These are phyloP conservation scores for Mormyrops boulengeri DNA, from an alignment of 2,797 vertebrate genomes.

Conservation along the genomic window DNA sequence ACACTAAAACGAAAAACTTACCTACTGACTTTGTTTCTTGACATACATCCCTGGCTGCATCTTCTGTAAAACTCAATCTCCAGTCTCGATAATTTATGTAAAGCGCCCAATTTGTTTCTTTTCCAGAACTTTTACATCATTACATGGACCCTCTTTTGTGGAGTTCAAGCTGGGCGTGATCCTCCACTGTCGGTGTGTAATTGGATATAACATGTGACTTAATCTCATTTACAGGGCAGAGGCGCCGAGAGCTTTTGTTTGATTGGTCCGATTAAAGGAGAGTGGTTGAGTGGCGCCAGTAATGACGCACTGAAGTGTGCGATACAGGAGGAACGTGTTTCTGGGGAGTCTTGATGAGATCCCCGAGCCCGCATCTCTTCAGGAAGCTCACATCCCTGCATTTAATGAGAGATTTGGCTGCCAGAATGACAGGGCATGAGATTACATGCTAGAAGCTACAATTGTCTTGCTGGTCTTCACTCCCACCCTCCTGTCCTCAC, in stretches of 20 bases:
- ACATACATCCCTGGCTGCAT: neutral
- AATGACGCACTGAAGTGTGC: neutral
- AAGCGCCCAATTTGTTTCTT: neutral
- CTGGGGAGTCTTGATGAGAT: neutral
- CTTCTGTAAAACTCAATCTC: neutral
- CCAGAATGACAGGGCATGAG: neutral
- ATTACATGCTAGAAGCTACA: neutral
- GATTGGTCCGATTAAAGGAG: neutral
- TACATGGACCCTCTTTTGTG: neutral
- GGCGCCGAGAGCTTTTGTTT: neutral
- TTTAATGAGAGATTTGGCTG: slow-evolving; percentile 7
- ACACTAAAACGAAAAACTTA: neutral
- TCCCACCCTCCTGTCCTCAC: neutral
- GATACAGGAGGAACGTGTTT: neutral
- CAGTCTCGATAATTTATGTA: neutral
- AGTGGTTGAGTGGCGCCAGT: neutral
- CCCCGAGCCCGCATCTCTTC: neutral
- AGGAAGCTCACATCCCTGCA: neutral
- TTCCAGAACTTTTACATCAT: neutral
- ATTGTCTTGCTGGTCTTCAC: neutral
- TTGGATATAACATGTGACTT: neutral
- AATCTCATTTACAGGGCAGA: neutral
- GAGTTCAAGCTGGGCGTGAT: neutral
- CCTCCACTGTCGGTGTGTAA: neutral
- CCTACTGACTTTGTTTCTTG: neutral